These are phyloP conservation scores for Protula sp. DNA, from an alignment of 2,888 invertebrate genomes.

Conservation along the genomic window DNA sequence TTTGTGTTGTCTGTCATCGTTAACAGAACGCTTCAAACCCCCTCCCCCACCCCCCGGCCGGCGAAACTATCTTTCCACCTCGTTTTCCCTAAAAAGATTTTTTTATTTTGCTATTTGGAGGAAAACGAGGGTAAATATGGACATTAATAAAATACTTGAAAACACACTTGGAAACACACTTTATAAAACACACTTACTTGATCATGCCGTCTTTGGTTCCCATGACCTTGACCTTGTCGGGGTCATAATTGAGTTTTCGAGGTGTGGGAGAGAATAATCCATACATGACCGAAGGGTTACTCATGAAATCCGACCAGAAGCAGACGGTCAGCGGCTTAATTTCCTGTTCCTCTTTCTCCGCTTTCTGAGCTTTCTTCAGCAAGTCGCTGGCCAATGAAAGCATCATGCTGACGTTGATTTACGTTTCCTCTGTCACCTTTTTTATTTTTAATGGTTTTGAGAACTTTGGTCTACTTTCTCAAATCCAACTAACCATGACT, in stretches of 20 bases:
- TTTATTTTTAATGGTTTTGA: neutral
- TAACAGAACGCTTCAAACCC: no score
- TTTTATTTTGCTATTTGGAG: no score
- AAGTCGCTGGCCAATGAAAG: constrained; percentile 25
- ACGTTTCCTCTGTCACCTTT: no score
- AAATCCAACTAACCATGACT: no score
- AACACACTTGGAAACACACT: no score
- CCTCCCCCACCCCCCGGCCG: no score
- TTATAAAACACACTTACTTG: constrained; percentile 26
- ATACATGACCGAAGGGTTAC: constrained; percentile 28
- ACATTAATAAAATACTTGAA: no score
- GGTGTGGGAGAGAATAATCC: constrained; percentile 23
- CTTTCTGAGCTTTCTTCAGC: constrained; percentile 22
- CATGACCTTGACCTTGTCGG: constrained; percentile 31
- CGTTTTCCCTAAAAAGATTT: no score
- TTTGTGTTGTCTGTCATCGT: no score
- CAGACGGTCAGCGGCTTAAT: constrained; percentile 29
- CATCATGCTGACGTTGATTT: constrained; percentile 14
- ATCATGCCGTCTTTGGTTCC: constrained; percentile 31
- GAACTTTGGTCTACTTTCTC: no score
- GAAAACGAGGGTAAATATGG: no score
- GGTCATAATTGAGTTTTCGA: constrained; percentile 27
- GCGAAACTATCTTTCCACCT: no score
- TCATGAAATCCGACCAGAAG: constrained; percentile 30
- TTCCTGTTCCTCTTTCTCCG: constrained; percentile 19